These are phyloP conservation scores for Rhyacophila brunnea DNA, from an alignment of 1,140 invertebrate species.

Conservation along the genomic window DNA sequence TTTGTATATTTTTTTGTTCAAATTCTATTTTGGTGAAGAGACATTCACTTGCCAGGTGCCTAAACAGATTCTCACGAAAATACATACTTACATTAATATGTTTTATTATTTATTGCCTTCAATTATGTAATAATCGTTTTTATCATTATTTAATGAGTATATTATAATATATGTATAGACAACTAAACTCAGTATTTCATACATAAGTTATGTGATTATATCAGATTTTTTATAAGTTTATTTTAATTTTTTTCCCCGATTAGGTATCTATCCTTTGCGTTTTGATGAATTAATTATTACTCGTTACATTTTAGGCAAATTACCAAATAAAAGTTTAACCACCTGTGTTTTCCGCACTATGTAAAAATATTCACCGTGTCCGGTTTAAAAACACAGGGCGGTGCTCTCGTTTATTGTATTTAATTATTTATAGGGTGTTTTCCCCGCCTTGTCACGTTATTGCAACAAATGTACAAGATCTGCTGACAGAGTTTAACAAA, in stretches of 20 bases:
- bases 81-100: too few species aligned
- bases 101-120: too few species aligned
- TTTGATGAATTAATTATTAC: too few species aligned
- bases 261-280: too few species aligned
- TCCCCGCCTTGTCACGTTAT: conserved; percentile 15
- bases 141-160: background rate
- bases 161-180: background rate
- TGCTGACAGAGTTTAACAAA: conserved; percentile 49
- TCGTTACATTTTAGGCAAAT: too few species aligned
- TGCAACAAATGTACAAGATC: conserved; percentile 42
- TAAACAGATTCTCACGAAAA: background rate
- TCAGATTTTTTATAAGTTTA: conserved; percentile 10
- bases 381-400: conserved; percentile 7
- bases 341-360: background rate
- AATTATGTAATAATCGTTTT: background rate
- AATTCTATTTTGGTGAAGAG: conserved; percentile 5
- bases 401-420: conserved; percentile 28
- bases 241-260: conserved; percentile 1
- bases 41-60: conserved; percentile 23
- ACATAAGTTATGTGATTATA: conserved; percentile 23
- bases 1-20: too few species aligned
- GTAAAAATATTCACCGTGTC: background rate
- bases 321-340: background rate
- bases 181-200: conserved; percentile 25
- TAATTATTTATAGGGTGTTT: conserved; percentile 21